These are phyloP conservation scores for Acronicta aceris DNA, from an alignment of 2,888 invertebrate genomes.

Conservation along the genomic window DNA sequence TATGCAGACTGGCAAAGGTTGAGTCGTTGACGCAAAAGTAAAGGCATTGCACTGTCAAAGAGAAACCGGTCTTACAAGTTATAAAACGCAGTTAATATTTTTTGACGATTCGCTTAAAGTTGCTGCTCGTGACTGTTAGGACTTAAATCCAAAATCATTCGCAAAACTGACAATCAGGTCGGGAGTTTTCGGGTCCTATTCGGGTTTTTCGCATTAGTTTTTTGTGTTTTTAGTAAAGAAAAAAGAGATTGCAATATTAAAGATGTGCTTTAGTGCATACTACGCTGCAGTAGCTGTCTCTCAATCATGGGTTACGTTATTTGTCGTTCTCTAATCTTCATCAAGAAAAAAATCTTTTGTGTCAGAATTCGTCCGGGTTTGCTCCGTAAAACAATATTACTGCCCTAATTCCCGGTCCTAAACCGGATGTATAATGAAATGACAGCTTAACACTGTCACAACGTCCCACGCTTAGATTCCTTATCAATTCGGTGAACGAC, in stretches of 20 bases:
- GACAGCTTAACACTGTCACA: neutral
- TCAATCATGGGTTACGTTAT: too few relatives aligned
- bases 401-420: neutral
- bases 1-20: slow-evolving; percentile 12
- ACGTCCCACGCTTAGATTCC: slow-evolving; percentile 1
- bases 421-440: slow-evolving; percentile 17
- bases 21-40: slow-evolving; percentile 19
- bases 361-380: neutral
- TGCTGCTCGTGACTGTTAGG: slow-evolving; percentile 1
- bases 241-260: too few relatives aligned
- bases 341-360: neutral
- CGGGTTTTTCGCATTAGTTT: neutral
- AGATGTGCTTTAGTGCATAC: too few relatives aligned
- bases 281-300: too few relatives aligned
- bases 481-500: slow-evolving; percentile 25
- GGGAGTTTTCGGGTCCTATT: neutral
- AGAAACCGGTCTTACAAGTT: slow-evolving; percentile 41
- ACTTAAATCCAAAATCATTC: slow-evolving; percentile 1
- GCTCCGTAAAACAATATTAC: neutral
- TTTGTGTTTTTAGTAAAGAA: neutral
- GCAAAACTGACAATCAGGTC: neutral
- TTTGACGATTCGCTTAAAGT: slow-evolving; percentile 26
- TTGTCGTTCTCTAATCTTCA: neutral
- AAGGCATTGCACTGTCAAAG: slow-evolving; percentile 40
- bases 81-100: slow-evolving; percentile 23